A percentile compares a stretch with the other conserved stretches of the same genome.
Evolutionary conservation across 2,888 invertebrate species (phyloP).

Genomic region (Watsonalla binaria): DNA sequence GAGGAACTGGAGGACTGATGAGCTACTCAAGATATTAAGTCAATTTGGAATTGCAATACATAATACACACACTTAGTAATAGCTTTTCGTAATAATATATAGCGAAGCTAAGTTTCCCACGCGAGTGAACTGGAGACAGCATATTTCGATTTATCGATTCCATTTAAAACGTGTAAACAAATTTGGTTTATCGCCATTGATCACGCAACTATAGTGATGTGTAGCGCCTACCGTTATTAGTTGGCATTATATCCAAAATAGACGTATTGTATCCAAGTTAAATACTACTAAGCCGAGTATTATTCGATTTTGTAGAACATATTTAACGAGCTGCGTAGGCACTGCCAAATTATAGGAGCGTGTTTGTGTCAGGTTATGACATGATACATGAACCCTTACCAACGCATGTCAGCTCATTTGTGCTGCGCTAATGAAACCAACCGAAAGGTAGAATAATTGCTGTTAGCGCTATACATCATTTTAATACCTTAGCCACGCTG

Average conservation of each 20-base stretch:
- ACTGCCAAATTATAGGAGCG: not conserved
- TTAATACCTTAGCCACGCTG: too few species aligned
- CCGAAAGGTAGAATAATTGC: not conserved
- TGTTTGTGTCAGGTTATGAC: not conserved
- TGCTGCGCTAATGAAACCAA: not conserved
- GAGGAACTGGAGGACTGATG: too few species aligned
- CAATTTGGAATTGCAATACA: too few species aligned
- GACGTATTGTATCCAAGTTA: not conserved
- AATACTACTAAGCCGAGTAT: not conserved
- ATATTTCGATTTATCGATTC: conserved; percentile 21
- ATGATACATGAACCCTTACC: not conserved
- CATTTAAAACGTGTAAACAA: conserved; percentile 21
- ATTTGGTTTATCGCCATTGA: conserved; percentile 15
- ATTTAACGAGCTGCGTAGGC: not conserved
- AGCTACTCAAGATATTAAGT: too few species aligned
- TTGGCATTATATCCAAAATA: too few species aligned
- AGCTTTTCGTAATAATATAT: conserved; percentile 2
- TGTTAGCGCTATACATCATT: not conserved
- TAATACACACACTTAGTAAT: too few species aligned
- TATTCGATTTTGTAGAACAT: not conserved
- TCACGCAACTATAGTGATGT: conserved; percentile 26
- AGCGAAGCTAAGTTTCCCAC: not conserved
- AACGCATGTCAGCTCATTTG: not conserved
- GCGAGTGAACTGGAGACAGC: conserved; percentile 3
- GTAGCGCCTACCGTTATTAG: conserved; percentile 3